These are phyloP conservation scores for Trichomalopsis sarcophagae DNA, from an alignment of 1,140 invertebrate species.

Conservation along the genomic window DNA sequence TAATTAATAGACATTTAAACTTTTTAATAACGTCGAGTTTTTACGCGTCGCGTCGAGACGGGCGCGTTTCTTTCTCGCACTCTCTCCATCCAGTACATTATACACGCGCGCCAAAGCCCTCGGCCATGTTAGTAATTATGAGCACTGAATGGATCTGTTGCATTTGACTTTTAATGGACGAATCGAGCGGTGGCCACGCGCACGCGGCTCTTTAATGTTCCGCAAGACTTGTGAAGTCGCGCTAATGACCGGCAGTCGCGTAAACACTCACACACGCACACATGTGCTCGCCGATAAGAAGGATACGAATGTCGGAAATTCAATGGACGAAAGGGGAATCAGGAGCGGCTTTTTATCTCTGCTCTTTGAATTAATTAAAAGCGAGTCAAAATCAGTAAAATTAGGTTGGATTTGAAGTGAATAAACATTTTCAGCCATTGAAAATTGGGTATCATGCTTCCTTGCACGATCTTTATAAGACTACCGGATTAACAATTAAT, in stretches of 20 bases:
- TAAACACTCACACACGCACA: background rate
- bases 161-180: slow-evolving; percentile 69
- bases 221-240: slow-evolving; percentile 60
- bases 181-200: slow-evolving; percentile 60
- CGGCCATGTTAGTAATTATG: slow-evolving; percentile 62
- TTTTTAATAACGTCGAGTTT: slow-evolving; percentile 72
- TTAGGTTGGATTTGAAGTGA: too few species aligned
- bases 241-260: slow-evolving; percentile 61
- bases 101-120: slow-evolving; percentile 53
- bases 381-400: too few species aligned
- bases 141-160: slow-evolving; percentile 69
- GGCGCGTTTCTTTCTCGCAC: slow-evolving; percentile 13
- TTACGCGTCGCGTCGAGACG: slow-evolving; percentile 60
- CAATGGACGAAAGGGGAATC: slow-evolving; percentile 6
- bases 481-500: too few species aligned
- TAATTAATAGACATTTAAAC: slow-evolving; percentile 73
- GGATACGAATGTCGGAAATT: slow-evolving; percentile 24
- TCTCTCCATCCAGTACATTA: slow-evolving; percentile 35
- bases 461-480: too few species aligned
- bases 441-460: too few species aligned
- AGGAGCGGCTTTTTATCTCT: background rate
- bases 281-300: slow-evolving; percentile 20
- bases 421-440: too few species aligned
- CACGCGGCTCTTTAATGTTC: slow-evolving; percentile 54
- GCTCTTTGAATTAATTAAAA: slow-evolving; percentile 3